phyloP scores from a whole-genome alignment of 2,797 vertebrate genomes.

The Rhincodon typus region DNA sequence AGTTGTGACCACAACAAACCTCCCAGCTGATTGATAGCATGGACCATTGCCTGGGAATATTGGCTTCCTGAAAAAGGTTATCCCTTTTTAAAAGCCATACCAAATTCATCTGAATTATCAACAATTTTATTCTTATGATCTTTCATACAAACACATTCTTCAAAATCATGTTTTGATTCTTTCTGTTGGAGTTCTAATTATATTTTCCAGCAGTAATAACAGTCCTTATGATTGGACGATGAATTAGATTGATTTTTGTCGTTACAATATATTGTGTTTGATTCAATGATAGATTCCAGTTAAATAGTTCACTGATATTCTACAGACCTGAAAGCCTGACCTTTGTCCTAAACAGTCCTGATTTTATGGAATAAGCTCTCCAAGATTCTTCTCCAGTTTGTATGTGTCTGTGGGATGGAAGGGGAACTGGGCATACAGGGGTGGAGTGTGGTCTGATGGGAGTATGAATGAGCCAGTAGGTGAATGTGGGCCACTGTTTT shows the following conservation, averaged over 20 bases:
- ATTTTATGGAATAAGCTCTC: neutral
- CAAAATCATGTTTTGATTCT: neutral
- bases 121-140: neutral
- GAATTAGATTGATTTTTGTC: neutral
- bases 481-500: neutral
- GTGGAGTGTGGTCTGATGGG: too few species aligned
- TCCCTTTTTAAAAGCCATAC: neutral
- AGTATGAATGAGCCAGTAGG: too few species aligned
- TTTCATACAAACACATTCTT: neutral
- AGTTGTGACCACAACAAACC: neutral
- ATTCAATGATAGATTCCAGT: neutral
- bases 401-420: too few species aligned
- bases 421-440: too few species aligned
- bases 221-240: neutral
- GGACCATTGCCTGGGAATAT: neutral
- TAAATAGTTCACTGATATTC: neutral
- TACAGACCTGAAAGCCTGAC: neutral
- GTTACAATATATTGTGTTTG: neutral
- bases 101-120: neutral
- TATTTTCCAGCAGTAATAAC: neutral
- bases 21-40: neutral
- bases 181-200: neutral
- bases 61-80: neutral
- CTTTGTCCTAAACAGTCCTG: neutral
- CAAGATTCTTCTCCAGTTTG: neutral